Conservation (phyloP, 2,888 invertebrate genomes). For the Drosophila formosana region DNA sequence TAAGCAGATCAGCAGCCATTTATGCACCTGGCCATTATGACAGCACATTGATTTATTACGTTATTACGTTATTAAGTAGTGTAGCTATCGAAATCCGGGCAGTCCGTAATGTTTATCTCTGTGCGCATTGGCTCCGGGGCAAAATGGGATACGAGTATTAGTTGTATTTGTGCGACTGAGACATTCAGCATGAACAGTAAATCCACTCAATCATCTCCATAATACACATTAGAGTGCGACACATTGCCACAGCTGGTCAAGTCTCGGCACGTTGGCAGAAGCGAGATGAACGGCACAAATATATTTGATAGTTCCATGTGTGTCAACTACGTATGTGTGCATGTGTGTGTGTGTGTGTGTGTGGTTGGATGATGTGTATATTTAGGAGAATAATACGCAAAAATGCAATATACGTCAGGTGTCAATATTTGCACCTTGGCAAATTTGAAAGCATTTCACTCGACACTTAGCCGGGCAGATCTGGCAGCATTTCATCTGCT, state of each 20-base stretch:
- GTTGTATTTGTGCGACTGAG: slow-evolving; percentile 45
- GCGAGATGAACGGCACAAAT: slow-evolving; percentile 4
- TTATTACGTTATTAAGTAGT: slow-evolving; percentile 52
- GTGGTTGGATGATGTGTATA: slow-evolving; percentile 8
- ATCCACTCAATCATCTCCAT: slow-evolving; percentile 79
- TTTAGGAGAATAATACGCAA: slow-evolving; percentile 30
- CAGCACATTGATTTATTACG: slow-evolving; percentile 55
- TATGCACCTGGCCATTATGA: slow-evolving; percentile 43
- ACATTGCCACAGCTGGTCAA: slow-evolving; percentile 25
- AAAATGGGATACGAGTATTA: slow-evolving; percentile 51
- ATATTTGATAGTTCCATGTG: slow-evolving; percentile 25
- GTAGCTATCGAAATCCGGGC: slow-evolving; percentile 44
- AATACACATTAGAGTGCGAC: slow-evolving; percentile 59
- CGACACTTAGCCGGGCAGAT: slow-evolving; percentile 53
- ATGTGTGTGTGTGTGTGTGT: slow-evolving; percentile 4
- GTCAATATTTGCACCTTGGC: slow-evolving; percentile 74
- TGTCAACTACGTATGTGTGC: slow-evolving; percentile 2
- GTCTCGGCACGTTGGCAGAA: slow-evolving; percentile 12
- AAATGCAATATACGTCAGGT: slow-evolving; percentile 68
- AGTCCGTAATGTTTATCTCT: slow-evolving; percentile 62
- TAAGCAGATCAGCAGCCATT: slow-evolving; percentile 33
- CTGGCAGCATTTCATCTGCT: slow-evolving; percentile 14
- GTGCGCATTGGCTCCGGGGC: slow-evolving; percentile 51
- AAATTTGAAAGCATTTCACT: slow-evolving; percentile 72
- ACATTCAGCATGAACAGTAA: slow-evolving; percentile 67